Evolutionary conservation across 92 coral and sea anemone species (phyloP), one percentile per base, ranked within the genome.

Genomic region (Muricea muricata): DNA sequence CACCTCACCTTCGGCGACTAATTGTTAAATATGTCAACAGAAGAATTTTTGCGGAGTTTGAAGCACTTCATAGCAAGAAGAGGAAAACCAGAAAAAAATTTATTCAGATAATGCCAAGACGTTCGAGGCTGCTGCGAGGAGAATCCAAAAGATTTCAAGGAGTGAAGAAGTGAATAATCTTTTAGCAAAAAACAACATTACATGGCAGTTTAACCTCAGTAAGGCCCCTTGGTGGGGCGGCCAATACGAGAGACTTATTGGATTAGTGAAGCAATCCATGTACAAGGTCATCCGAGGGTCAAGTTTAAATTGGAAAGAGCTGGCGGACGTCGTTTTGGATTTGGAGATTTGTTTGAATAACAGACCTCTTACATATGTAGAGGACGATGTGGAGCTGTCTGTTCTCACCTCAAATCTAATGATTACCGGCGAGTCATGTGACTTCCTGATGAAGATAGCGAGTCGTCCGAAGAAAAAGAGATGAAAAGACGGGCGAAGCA

Each of bases 21-120:
- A n/a, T n/a, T n/a, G n/a, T n/a, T n/a, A n/a, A n/a, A 78, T 47
- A 66, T 46, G 58, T 50, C 84, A 12, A 78, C 84, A 12, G 48
- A 78, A 1, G 65, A 32, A 12, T 46, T 78, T 33, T 55, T 78
- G 23, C 54, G 32, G 6, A 12, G 69, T 24, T 12, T 61, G 13
- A 65, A 65, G 72, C 72, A 20, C 2, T 4, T 65, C 33, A 65
- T 65, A 28, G 72, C 72, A n/a, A 37, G 20, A 35, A 65, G 37
- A 35, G 37, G 72, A 10, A 65, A 65, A 65, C 72, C 32, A 65
- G 6, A 17, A 35, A 65, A n/a, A 65, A 29, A 1, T 65, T 1
- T 65, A 65, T 18, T 65, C 72, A 0, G 72, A 65, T 35, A 65
- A 65, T 13, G 72, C 21, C 21, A 65, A 65, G 37, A 65, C 72